These are phyloP conservation scores for Desmodus rotundus DNA, from an alignment of 2,113 vertebrate species.

Conservation along the genomic window DNA sequence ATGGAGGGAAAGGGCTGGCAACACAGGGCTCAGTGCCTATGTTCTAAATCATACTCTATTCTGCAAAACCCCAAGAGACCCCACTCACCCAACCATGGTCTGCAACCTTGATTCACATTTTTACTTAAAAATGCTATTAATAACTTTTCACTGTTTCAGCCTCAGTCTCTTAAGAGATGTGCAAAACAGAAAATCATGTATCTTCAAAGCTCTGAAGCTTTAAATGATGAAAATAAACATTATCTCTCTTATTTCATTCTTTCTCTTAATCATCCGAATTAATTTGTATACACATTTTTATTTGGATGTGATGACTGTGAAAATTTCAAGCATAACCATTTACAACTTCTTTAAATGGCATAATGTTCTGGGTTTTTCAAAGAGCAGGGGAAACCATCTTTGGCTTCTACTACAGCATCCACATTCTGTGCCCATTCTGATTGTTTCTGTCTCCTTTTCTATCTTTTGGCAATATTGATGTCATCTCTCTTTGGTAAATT, in stretches of 20 bases:
- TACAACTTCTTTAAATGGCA: not conserved
- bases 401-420: not conserved
- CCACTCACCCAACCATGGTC: not conserved
- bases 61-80: not conserved
- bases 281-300: not conserved
- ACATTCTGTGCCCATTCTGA: not conserved
- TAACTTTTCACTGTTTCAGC: not conserved
- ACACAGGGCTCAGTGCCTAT: too few relatives aligned
- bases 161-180: not conserved
- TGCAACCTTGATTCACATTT: not conserved
- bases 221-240: slow-evolving; percentile 1
- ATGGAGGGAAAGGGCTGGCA: fast-evolving
- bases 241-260: not conserved
- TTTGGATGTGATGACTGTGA: not conserved
- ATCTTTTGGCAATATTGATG: not conserved
- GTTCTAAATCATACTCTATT: not conserved
- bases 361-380: not conserved
- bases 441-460: not conserved
- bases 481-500: not conserved
- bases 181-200: not conserved
- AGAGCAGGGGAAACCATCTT: not conserved
- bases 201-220: not conserved
- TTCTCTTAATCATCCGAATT: not conserved
- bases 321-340: not conserved
- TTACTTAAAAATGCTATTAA: not conserved